phyloP scores from a whole-genome alignment of 2,797 vertebrate species.

The Momotus momota region DNA sequence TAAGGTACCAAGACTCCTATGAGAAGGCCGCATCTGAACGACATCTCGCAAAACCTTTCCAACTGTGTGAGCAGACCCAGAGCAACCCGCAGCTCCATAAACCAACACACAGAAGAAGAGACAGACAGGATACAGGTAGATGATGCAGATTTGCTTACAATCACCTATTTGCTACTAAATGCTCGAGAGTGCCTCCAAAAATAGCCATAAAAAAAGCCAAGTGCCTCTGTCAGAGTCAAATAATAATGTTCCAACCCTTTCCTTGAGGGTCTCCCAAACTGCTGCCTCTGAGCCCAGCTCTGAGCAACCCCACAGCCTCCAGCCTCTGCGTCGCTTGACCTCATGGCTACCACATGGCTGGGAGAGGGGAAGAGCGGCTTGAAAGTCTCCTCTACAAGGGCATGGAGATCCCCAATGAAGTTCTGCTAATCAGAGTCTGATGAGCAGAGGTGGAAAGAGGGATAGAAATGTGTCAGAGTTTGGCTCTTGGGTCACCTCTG shows the following conservation, averaged over 20 bases:
- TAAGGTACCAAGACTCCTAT: not conserved
- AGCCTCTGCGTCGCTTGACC: rapidly evolving
- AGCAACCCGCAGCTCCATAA: not conserved
- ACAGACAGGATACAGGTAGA: not conserved
- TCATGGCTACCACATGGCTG: rapidly evolving
- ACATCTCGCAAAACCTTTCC: not conserved
- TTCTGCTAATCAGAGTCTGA: not conserved
- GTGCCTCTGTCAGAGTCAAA: not conserved
- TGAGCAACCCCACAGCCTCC: not conserved
- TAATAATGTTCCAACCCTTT: not conserved
- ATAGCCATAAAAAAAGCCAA: not conserved
- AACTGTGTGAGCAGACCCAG: not conserved
- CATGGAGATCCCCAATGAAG: not conserved
- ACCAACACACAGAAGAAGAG: not conserved
- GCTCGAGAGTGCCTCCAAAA: not conserved
- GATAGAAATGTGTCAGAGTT: rapidly evolving
- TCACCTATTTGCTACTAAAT: not conserved
- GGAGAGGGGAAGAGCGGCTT: not conserved
- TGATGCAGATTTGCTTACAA: not conserved
- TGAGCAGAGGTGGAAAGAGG: not conserved
- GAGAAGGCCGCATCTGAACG: not conserved
- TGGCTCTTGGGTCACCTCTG: too few relatives aligned
- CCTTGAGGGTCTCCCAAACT: not conserved
- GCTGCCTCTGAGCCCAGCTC: not conserved
- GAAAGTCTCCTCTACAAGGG: not conserved